Conservation (phyloP, 2,113 vertebrate genomes). For the Canis aureus region DNA sequence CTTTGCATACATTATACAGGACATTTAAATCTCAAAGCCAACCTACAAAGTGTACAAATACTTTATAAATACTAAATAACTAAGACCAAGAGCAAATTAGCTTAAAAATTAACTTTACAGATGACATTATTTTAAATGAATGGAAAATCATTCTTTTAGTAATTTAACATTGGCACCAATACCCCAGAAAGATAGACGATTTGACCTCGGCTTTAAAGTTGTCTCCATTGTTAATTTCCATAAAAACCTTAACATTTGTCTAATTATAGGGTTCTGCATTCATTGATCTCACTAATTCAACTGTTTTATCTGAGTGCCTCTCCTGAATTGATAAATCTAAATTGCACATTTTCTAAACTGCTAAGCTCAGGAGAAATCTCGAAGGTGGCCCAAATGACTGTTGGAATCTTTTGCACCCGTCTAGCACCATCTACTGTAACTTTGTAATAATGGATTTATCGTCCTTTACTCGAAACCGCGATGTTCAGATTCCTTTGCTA, state of each 20-base stretch:
- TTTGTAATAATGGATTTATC: conserved; percentile 71
- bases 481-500: conserved; percentile 27
- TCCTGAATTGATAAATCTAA: conserved; percentile 88
- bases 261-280: conserved; percentile 82
- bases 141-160: conserved; percentile 70
- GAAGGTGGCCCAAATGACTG: conserved; percentile 82
- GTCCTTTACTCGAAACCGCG: neutral
- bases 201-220: conserved; percentile 78
- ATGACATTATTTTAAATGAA: conserved; percentile 76
- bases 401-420: conserved; percentile 83
- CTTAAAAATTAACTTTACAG: conserved; percentile 71
- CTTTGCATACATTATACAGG: conserved; percentile 46
- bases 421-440: conserved; percentile 89
- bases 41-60: conserved; percentile 54
- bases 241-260: conserved; percentile 69
- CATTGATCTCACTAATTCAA: conserved; percentile 86
- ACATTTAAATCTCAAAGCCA: conserved; percentile 54
- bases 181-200: conserved; percentile 65
- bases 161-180: conserved; percentile 72
- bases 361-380: conserved; percentile 84
- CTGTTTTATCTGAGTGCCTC: conserved; percentile 87
- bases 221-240: conserved; percentile 71
- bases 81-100: conserved; percentile 55
- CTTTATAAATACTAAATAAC: conserved; percentile 69
- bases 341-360: conserved; percentile 87